A percentile compares a stretch with the other conserved stretches of the same genome.
These are phyloP conservation scores for Lissocephala sabroskyi DNA, from an alignment of 2,888 invertebrate species.

Conservation along the genomic window DNA sequence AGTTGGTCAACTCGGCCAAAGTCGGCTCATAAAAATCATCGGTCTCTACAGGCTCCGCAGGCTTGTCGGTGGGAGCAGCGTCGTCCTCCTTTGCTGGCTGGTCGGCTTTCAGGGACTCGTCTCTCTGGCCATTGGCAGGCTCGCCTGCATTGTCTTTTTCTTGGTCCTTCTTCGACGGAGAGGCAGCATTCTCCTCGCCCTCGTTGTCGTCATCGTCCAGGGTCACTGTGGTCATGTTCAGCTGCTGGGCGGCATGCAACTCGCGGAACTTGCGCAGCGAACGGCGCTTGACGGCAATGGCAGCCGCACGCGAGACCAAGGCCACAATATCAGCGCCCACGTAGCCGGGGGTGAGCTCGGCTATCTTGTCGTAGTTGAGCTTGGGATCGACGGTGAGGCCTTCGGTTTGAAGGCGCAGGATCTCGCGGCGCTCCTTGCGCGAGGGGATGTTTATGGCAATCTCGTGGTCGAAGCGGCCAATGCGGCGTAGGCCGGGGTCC, in stretches of 20 bases:
- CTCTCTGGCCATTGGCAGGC: constrained; percentile 34
- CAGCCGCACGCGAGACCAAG: constrained; percentile 89
- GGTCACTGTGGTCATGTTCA: constrained; percentile 69
- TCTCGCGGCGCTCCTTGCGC: constrained; percentile 84
- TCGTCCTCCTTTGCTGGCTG: background rate
- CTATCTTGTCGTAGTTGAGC: constrained; percentile 82
- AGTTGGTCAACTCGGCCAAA: constrained; percentile 76
- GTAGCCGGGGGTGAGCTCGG: constrained; percentile 93
- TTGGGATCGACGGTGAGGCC: constrained; percentile 80
- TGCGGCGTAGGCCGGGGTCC: constrained; percentile 92
- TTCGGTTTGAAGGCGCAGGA: constrained; percentile 81
- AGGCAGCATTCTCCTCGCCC: constrained; percentile 5
- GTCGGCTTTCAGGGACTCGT: constrained; percentile 18
- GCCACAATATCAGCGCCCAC: constrained; percentile 95
- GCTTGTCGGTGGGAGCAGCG: constrained; percentile 17
- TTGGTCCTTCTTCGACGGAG: constrained; percentile 10
- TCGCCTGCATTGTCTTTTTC: constrained; percentile 47
- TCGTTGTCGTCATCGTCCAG: constrained; percentile 67
- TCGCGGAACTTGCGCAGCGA: constrained; percentile 66
- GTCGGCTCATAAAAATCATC: constrained; percentile 60
- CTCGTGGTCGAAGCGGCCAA: constrained; percentile 95
- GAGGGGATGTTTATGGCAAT: constrained; percentile 95
- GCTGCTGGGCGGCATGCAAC: constrained; percentile 56
- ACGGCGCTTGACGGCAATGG: constrained; percentile 84
- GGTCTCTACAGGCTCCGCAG: constrained; percentile 34